Evolutionary conservation across 2,888 invertebrate genomes (phyloP).

Genomic region (Axea sp.): DNA sequence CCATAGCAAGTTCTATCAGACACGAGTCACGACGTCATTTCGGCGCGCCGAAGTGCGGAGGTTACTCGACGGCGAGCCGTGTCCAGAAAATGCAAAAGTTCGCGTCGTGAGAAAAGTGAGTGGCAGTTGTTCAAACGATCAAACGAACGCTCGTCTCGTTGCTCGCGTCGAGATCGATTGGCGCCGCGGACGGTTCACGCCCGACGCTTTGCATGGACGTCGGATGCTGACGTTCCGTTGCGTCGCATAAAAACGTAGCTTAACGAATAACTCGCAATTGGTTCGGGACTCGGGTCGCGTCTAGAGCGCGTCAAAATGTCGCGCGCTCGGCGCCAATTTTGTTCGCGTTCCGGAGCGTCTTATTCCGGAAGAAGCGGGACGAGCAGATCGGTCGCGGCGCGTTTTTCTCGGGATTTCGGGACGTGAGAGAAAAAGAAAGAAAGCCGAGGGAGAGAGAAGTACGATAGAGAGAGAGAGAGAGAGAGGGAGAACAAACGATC

Average conservation of each 20-base stretch:
- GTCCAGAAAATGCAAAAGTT: slow-evolving; percentile 55
- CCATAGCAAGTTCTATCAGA: slow-evolving; percentile 1
- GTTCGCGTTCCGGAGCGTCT: too few species aligned
- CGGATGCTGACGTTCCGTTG: slow-evolving; percentile 21
- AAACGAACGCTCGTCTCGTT: slow-evolving; percentile 21
- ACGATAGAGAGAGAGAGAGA: neutral
- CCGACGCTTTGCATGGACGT: slow-evolving; percentile 55
- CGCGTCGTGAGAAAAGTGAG: slow-evolving; percentile 61
- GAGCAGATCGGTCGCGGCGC: too few species aligned
- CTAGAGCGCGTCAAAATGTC: slow-evolving; percentile 9
- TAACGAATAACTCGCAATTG: too few species aligned
- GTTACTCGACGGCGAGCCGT: slow-evolving; percentile 32
- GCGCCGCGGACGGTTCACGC: slow-evolving; percentile 44
- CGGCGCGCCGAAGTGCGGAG: slow-evolving; percentile 25
- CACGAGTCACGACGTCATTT: slow-evolving; percentile 1
- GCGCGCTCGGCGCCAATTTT: slow-evolving; percentile 16
- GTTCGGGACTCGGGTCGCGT: too few species aligned
- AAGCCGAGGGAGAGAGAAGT: neutral
- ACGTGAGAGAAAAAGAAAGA: neutral
- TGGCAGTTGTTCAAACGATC: slow-evolving; percentile 52
- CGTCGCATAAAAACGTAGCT: slow-evolving; percentile 2
- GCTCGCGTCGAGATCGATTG: slow-evolving; percentile 13
- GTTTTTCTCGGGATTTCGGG: too few species aligned
- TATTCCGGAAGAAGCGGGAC: too few species aligned
- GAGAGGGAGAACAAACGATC: slow-evolving; percentile 9